Conservation (phyloP, 1,140 invertebrate genomes). For the Temnothorax curvispinosus region DNA sequence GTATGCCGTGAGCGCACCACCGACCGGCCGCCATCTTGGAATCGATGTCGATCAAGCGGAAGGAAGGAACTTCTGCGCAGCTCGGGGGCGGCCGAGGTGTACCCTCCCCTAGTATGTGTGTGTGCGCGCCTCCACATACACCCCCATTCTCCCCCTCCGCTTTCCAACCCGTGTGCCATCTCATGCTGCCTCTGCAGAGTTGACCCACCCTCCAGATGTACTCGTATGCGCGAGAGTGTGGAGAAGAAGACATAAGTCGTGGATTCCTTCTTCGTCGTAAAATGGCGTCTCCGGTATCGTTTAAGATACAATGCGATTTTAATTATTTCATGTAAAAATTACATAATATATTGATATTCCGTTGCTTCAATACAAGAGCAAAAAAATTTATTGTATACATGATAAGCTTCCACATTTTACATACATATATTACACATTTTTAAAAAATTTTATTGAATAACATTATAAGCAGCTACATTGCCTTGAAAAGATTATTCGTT, state of each 20-base stretch:
- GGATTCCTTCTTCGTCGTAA: slow-evolving; percentile 27
- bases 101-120: slow-evolving; percentile 66
- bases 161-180: slow-evolving; percentile 52
- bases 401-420: not conserved
- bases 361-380: not conserved
- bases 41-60: slow-evolving; percentile 82
- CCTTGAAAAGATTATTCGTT: not conserved
- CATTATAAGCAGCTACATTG: not conserved
- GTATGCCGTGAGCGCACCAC: slow-evolving; percentile 76
- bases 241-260: slow-evolving; percentile 20
- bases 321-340: not conserved
- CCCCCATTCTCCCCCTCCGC: slow-evolving; percentile 61
- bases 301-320: not conserved
- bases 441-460: not conserved
- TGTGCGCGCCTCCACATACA: slow-evolving; percentile 65
- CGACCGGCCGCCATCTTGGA: slow-evolving; percentile 81
- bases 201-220: slow-evolving; percentile 53
- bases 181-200: slow-evolving; percentile 37
- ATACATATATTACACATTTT: not conserved
- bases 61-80: slow-evolving; percentile 81
- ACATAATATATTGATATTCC: too few species aligned
- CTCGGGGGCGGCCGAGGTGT: slow-evolving; percentile 72
- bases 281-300: slow-evolving; percentile 53
- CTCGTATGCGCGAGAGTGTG: slow-evolving; percentile 50
- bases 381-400: not conserved